Conservation (phyloP, 2,113 vertebrate genomes). For the Octodon degus region DNA sequence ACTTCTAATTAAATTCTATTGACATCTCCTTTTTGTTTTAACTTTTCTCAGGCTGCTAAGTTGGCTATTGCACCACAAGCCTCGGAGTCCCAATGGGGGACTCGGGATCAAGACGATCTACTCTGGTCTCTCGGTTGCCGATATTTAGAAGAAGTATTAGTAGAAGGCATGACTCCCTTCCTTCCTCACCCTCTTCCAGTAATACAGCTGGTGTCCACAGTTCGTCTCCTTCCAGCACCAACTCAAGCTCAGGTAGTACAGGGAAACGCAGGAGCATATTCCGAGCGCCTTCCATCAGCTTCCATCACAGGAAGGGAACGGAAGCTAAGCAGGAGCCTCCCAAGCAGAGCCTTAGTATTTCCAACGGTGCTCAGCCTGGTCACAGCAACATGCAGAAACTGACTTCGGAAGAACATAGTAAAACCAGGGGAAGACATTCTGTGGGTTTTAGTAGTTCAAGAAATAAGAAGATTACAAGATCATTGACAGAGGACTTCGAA, state of each 20-base stretch:
- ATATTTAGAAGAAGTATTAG: conserved; percentile 96
- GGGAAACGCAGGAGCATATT: conserved; percentile 97
- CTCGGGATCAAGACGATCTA: conserved; percentile 93
- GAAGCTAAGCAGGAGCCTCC: conserved; percentile 86
- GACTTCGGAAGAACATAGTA: conserved; percentile 86
- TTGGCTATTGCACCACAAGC: conserved; percentile 66
- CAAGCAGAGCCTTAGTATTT: conserved; percentile 88
- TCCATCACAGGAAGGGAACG: conserved; percentile 91
- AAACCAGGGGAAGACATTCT: conserved; percentile 91
- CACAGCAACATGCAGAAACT: conserved; percentile 85
- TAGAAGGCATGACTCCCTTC: conserved; percentile 95
- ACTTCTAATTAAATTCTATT: conserved; percentile 7
- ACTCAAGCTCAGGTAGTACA: conserved; percentile 97
- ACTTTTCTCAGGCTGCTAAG: conserved; percentile 76
- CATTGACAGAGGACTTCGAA: conserved; percentile 95
- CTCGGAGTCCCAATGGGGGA: conserved; percentile 93
- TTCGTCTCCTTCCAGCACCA: conserved; percentile 97
- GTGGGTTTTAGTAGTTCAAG: conserved; percentile 92
- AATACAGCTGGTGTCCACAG: conserved; percentile 92
- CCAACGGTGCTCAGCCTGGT: conserved; percentile 88
- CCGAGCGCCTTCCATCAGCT: conserved; percentile 94
- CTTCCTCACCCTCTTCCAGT: conserved; percentile 95
- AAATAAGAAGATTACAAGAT: conserved; percentile 95
- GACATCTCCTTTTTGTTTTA: not conserved
- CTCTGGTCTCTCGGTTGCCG: conserved; percentile 96